These are phyloP conservation scores for Heliconius melpomene DNA, from an alignment of 1,140 invertebrate species.

Conservation along the genomic window DNA sequence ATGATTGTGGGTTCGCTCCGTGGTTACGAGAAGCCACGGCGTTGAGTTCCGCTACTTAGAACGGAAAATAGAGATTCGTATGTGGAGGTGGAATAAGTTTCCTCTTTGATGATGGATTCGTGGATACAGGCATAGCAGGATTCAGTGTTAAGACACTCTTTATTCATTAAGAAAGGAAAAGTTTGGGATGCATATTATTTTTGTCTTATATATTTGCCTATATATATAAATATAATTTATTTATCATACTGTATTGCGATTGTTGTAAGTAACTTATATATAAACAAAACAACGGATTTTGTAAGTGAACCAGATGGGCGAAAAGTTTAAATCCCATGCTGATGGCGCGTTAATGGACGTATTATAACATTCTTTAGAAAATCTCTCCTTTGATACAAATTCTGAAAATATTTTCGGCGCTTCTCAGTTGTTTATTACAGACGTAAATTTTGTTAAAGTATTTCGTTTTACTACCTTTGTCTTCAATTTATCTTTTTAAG, in stretches of 20 bases:
- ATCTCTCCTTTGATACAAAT: slow-evolving; percentile 29
- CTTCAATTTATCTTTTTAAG: slow-evolving; percentile 15
- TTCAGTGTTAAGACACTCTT: too few relatives aligned
- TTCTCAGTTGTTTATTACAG: slow-evolving; percentile 23
- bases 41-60: too few relatives aligned
- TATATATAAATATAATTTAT: too few relatives aligned
- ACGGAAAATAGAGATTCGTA: too few relatives aligned
- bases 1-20: too few relatives aligned
- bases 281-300: slow-evolving; percentile 18
- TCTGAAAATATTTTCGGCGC: slow-evolving; percentile 31
- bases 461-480: slow-evolving; percentile 14
- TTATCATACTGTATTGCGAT: neutral
- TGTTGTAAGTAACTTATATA: slow-evolving; percentile 8
- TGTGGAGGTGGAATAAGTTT: too few relatives aligned
- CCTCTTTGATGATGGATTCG: too few relatives aligned
- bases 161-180: too few relatives aligned
- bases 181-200: too few relatives aligned
- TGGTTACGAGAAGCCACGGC: too few relatives aligned
- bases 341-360: slow-evolving; percentile 39
- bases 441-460: slow-evolving; percentile 18
- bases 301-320: slow-evolving; percentile 21
- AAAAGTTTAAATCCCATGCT: slow-evolving; percentile 37
- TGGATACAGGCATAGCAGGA: too few relatives aligned
- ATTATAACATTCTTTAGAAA: slow-evolving; percentile 42
- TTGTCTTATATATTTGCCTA: too few relatives aligned